Evolutionary conservation across 2,113 vertebrate genomes (phyloP).

Genomic region (Anhinga rufa): DNA sequence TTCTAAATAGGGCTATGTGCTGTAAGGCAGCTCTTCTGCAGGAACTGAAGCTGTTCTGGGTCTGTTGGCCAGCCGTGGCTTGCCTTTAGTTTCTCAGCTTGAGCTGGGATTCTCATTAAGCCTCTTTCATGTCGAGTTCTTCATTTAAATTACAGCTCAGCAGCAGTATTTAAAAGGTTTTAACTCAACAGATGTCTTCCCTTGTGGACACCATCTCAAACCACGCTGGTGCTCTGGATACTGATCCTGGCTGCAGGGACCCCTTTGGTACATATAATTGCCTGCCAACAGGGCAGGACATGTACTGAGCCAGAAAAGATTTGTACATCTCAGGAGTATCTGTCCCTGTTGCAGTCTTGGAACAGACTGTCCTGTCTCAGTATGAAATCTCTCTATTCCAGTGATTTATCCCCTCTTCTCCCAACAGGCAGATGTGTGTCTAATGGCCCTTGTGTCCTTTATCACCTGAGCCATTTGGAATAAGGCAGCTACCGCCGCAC

Average conservation of each 20-base stretch:
- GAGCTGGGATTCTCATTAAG: conserved; percentile 1
- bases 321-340: not conserved
- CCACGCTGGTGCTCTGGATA: not conserved
- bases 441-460: not conserved
- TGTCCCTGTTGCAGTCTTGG: not conserved
- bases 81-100: conserved; percentile 12
- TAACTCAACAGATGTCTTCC: conserved; percentile 10
- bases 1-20: not conserved
- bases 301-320: not conserved
- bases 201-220: not conserved
- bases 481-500: not conserved
- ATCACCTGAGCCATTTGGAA: not conserved
- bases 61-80: not conserved
- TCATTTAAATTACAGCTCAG: conserved; percentile 22
- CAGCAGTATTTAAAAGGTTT: not conserved
- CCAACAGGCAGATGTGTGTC: not conserved
- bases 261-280: not conserved
- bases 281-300: not conserved
- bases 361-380: not conserved
- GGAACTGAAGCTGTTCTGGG: not conserved
- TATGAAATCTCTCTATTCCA: not conserved
- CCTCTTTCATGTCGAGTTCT: not conserved
- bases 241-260: not conserved
- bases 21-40: not conserved
- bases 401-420: not conserved